Evolutionary conservation across 2,797 vertebrate genomes (phyloP).

Genomic region (Cryptoblepharus egeriae): DNA sequence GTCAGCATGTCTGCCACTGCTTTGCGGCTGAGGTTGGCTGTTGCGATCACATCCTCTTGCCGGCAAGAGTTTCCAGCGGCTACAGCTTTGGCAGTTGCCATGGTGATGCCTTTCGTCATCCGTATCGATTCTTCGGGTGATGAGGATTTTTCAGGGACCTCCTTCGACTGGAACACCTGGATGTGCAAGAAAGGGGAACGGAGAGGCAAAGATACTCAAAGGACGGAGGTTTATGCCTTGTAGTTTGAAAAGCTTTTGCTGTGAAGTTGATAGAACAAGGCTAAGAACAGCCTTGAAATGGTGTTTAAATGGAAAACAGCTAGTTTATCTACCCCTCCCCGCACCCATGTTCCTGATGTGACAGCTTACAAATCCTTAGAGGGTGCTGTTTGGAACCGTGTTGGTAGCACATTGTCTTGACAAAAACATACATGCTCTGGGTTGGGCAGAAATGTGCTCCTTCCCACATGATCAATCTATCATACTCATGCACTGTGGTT

Average conservation of each 20-base stretch:
- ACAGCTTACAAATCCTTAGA: background rate
- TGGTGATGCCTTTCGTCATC: conserved; percentile 99
- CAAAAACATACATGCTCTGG: background rate
- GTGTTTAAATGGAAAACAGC: conserved; percentile 34
- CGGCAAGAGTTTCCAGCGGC: conserved; percentile 96
- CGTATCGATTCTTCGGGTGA: conserved; percentile 96
- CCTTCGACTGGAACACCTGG: conserved; percentile 94
- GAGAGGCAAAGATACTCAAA: background rate
- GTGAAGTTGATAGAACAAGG: background rate
- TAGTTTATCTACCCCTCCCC: conserved; percentile 15
- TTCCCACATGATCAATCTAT: background rate
- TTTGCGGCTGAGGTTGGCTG: conserved; percentile 97
- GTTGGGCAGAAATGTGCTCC: too few relatives aligned
- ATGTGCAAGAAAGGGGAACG: conserved; percentile 14
- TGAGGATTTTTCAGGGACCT: conserved; percentile 89
- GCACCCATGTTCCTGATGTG: background rate
- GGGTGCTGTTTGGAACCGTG: background rate
- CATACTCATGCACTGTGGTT: background rate
- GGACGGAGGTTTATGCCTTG: background rate
- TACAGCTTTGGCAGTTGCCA: conserved; percentile 96
- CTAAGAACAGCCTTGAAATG: conserved; percentile 17
- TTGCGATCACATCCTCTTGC: conserved; percentile 96
- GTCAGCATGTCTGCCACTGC: conserved; percentile 94
- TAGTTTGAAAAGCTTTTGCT: background rate
- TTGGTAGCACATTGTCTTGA: background rate